Percentiles rank a stretch among this genome's conserved stretches.
Evolutionary conservation across 2,888 invertebrate species (phyloP).

Genomic region (Masnerella sp.): DNA sequence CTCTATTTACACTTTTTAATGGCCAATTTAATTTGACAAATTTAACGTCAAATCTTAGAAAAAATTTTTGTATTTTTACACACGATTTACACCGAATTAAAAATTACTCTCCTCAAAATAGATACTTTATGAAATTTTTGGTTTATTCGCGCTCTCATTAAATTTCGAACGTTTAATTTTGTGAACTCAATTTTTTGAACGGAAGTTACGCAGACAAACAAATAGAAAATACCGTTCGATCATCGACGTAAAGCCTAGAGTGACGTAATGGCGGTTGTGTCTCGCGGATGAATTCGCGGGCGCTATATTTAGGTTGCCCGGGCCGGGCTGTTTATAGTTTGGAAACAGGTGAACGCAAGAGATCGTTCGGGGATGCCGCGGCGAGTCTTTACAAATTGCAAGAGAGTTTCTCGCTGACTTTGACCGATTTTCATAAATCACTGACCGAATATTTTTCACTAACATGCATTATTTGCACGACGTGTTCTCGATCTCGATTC

Average conservation of each 20-base stretch:
- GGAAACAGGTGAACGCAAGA: slow-evolving; percentile 75
- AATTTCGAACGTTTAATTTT: too few species aligned
- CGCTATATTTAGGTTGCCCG: slow-evolving; percentile 75
- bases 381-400: slow-evolving; percentile 62
- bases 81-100: too few species aligned
- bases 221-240: slow-evolving; percentile 32
- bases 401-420: slow-evolving; percentile 71
- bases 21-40: neutral
- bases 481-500: slow-evolving; percentile 9
- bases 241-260: slow-evolving; percentile 20
- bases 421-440: slow-evolving; percentile 74
- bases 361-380: slow-evolving; percentile 47
- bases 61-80: too few species aligned
- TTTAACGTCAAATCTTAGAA: too few species aligned
- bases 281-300: slow-evolving; percentile 74
- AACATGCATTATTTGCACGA: slow-evolving; percentile 30
- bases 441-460: slow-evolving; percentile 49
- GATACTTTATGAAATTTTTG: too few species aligned
- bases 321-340: slow-evolving; percentile 75
- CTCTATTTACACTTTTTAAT: neutral
- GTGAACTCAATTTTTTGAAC: neutral
- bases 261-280: slow-evolving; percentile 64
- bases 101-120: too few species aligned
- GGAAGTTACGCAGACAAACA: neutral
- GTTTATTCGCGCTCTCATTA: too few species aligned